Evolutionary conservation across 2,113 vertebrate species (phyloP).

Genomic region (Anarhynchus alexandrinus): DNA sequence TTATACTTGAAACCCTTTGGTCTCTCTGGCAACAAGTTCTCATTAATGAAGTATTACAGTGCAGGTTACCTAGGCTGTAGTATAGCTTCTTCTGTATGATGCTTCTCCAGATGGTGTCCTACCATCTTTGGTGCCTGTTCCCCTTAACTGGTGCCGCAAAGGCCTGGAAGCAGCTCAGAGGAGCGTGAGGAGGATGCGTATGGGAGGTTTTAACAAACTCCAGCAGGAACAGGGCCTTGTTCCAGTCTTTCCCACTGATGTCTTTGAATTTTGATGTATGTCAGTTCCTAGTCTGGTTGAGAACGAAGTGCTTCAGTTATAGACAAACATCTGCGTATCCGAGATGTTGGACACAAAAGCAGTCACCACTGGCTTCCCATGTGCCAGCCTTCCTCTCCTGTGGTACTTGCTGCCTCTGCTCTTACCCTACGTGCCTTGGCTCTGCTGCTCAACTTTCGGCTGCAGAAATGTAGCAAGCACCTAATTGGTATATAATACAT

Average conservation of each 20-base stretch:
- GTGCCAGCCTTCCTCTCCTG: background rate
- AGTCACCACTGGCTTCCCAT: background rate
- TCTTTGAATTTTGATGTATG: background rate
- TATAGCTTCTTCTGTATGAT: background rate
- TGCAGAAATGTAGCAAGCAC: background rate
- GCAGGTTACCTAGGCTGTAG: background rate
- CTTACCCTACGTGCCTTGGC: background rate
- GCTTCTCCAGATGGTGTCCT: background rate
- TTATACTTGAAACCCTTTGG: background rate
- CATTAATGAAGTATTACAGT: rapidly evolving
- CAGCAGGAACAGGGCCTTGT: background rate
- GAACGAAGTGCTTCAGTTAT: background rate
- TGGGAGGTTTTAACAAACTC: background rate
- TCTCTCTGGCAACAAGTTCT: background rate
- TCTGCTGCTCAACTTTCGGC: background rate
- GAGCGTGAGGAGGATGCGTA: rapidly evolving
- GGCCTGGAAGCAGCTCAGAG: background rate
- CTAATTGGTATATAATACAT: rapidly evolving
- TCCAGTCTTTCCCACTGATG: background rate
- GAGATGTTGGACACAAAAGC: background rate
- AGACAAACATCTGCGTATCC: rapidly evolving
- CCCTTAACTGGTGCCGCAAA: background rate
- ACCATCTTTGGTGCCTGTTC: background rate
- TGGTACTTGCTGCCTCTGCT: background rate
- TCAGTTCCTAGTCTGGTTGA: background rate